Evolutionary conservation across 23 tunicate species (phyloP), one percentile per base, ranked within the genome.

Genomic region (Ascidia mentula): DNA sequence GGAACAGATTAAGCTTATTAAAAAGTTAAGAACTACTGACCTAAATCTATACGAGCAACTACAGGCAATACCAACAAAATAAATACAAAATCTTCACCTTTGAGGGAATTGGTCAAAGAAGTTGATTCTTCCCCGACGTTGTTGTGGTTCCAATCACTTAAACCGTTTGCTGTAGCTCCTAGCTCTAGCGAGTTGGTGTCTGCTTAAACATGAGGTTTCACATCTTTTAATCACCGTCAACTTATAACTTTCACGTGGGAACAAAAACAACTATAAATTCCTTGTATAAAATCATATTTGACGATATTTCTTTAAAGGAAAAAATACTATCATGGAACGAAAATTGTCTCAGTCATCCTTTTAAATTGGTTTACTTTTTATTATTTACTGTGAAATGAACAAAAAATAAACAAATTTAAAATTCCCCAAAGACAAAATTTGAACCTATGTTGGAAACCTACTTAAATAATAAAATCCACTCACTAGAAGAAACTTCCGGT

Each of bases 111-210:
- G 53, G 78, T 37, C 28, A 38, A 38, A 34, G 78, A 74, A 8
- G 53, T 74, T 38, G 70, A 38, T 9, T 84, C 80, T 15, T 84
- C 88, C 34, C 12, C 34, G 12, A 46, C 46, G 6, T 37, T 74
- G 59, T 73, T 82, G 35, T 75, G 80, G 28, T 75, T 38, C 87
- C 87, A 83, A 36, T 85, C 82, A 70, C 32, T 72, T 35, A 85
- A 46, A 74, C 78, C 74, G 32, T 71, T 71, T 71, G 74, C 38
- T 9, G 80, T 46, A 31, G 33, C 78, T 45, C 89, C 89, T 8
- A 39, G 39, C 46, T 85, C 89, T 6, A 85, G 78, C 22, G 89
- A 85, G 40, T 85, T 85, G 28, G 89, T 71, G 35, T 75, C 89
- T 85, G 82, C 1, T 53, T 53, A 53, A 53, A 9, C 7, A 53